A percentile compares a stretch with the other conserved stretches of the same genome.
These are phyloP conservation scores for Pelecanus crispus DNA, from an alignment of 2,113 vertebrate species.

Conservation along the genomic window DNA sequence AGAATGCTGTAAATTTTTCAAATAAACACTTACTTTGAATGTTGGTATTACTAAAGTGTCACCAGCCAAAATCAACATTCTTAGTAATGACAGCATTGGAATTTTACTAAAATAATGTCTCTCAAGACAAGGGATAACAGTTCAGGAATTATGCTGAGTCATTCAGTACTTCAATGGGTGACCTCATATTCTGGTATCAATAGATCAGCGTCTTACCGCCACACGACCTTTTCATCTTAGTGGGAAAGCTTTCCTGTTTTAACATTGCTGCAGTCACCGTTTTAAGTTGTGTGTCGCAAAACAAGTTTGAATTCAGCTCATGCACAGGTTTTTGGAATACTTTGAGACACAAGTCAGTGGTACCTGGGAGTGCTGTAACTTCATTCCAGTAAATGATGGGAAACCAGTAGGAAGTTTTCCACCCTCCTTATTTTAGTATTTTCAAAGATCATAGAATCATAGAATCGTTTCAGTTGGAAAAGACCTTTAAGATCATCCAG, in stretches of 20 bases:
- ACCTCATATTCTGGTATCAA: not conserved
- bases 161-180: not conserved
- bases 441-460: too few relatives aligned
- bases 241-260: not conserved
- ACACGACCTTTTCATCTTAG: not conserved
- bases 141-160: not conserved
- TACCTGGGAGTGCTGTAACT: not conserved
- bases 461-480: too few relatives aligned
- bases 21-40: not conserved
- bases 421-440: not conserved
- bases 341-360: not conserved
- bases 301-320: not conserved
- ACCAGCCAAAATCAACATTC: not conserved
- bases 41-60: not conserved
- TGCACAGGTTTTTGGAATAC: not conserved
- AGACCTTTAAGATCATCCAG: too few relatives aligned
- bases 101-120: not conserved
- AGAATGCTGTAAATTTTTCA: not conserved
- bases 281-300: not conserved
- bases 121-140: not conserved
- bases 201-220: not conserved
- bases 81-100: not conserved
- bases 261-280: not conserved
- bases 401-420: not conserved
- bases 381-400: not conserved